A percentile compares a stretch with the other conserved stretches of the same genome.
These are phyloP conservation scores for Parochlus steinenii DNA, from an alignment of 2,888 invertebrate genomes.

Conservation along the genomic window DNA sequence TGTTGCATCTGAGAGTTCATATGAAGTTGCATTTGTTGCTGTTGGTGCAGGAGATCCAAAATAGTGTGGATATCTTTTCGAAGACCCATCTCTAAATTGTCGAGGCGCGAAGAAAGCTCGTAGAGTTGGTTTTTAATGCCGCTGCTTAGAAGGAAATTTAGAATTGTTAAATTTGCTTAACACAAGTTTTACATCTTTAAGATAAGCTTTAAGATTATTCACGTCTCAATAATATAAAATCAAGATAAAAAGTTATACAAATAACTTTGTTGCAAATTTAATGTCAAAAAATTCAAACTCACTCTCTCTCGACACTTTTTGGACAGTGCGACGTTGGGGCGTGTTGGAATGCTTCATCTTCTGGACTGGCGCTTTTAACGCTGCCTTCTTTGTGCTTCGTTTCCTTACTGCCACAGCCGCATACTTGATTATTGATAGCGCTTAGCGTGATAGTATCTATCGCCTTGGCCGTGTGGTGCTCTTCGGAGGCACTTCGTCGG, in stretches of 20 bases:
- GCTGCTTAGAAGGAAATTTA: slow-evolving; percentile 14
- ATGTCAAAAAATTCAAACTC: neutral
- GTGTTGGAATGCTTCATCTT: slow-evolving; percentile 9
- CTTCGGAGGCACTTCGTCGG: slow-evolving; percentile 8
- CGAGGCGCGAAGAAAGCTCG: slow-evolving; percentile 20
- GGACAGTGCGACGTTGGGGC: slow-evolving; percentile 10
- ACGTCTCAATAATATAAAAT: no score
- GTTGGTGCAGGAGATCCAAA: slow-evolving; percentile 21
- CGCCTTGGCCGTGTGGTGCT: slow-evolving; percentile 9
- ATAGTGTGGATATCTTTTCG: slow-evolving; percentile 21
- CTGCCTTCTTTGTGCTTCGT: slow-evolving; percentile 2
- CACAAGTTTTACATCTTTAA: neutral
- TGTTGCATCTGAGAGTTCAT: slow-evolving; percentile 18
- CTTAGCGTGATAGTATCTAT: no score
- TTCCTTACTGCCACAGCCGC: slow-evolving; percentile 7
- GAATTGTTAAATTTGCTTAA: no score
- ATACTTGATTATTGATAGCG: slow-evolving; percentile 18
- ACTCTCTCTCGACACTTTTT: slow-evolving; percentile 7
- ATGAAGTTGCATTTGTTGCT: slow-evolving; percentile 20
- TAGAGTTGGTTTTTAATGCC: slow-evolving; percentile 19
- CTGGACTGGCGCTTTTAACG: slow-evolving; percentile 11
- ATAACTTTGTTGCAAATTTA: neutral
- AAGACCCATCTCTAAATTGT: slow-evolving; percentile 20
- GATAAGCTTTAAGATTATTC: neutral
- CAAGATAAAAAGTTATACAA: no score